Evolutionary conservation across 2,797 vertebrate genomes (phyloP).

Genomic region (Lacerta viridis): DNA sequence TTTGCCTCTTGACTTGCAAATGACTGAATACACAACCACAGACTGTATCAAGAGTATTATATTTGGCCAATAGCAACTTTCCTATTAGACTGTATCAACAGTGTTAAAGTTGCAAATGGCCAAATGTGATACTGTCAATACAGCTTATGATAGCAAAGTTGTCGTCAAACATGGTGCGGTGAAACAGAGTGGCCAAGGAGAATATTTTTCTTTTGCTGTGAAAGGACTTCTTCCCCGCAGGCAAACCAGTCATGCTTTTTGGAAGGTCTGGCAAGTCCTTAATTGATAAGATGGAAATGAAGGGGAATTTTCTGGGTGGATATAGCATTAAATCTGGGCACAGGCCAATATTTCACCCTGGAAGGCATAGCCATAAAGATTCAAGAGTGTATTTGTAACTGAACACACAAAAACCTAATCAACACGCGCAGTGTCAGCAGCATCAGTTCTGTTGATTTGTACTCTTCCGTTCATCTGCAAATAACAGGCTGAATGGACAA

Average conservation of each 20-base stretch:
- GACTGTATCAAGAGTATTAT: background rate
- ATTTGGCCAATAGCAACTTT: background rate
- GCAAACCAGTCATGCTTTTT: background rate
- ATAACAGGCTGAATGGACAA: constrained; percentile 53
- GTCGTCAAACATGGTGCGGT: background rate
- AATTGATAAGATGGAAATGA: background rate
- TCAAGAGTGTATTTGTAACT: background rate
- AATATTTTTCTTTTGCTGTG: constrained; percentile 15
- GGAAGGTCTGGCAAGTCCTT: background rate
- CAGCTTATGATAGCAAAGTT: background rate
- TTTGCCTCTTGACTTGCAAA: background rate
- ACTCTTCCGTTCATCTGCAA: constrained; percentile 45
- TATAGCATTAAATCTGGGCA: background rate
- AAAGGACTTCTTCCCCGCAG: background rate
- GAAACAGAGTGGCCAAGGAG: background rate
- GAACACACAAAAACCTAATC: constrained; percentile 25
- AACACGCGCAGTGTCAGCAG: constrained; percentile 29
- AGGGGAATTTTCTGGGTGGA: background rate
- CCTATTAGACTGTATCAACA: background rate
- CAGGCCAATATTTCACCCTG: background rate
- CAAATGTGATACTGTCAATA: background rate
- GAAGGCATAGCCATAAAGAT: constrained; percentile 5
- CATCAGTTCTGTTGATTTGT: constrained; percentile 38
- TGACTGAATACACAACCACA: background rate
- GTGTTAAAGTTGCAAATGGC: background rate